Evolutionary conservation across 2,888 invertebrate genomes (phyloP), one percentile per base, ranked within the genome.

Genomic region (Acleris sparsana): DNA sequence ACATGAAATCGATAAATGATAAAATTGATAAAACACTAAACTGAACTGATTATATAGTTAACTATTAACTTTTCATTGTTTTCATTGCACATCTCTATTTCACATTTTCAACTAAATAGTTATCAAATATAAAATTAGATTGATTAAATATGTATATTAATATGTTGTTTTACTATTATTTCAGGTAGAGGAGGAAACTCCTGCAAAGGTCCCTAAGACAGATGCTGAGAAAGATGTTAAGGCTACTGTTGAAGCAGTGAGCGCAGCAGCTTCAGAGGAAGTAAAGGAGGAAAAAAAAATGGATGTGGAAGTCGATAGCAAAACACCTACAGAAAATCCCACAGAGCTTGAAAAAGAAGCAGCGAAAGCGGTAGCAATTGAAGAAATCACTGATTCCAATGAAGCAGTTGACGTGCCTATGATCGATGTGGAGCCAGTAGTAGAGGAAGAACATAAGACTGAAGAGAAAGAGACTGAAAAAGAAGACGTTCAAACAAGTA

Each of bases 141-240:
- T n/a, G n/a, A n/a, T n/a, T n/a, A n/a, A n/a, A n/a, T n/a, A n/a
- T n/a, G n/a, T n/a, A n/a, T n/a, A n/a, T n/a, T n/a, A n/a, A n/a
- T n/a, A n/a, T 7, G 20, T 22, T n/a, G n/a, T 46, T 17, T 46
- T 63, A 3, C 17, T 20, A 66, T 73, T 7, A 51, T 84, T 88
- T 67, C 85, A 87, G 86, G 62, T 57, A 51, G 82, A 88, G 75
- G 80, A 80, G 51, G 87, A 87, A 63, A 82, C 91, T 71, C 94
- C 94, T 25, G 83, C 93, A 29, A 94, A 94, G 85, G 80, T 94
- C 53, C 85, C 92, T 22, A 94, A 94, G 82, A 93, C 93, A 70
- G 91, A 91, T 70, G 71, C 75, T 13, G 86, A 82, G 73, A 76
- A 74, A 49, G 85, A 85, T 70, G 82, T 85, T 46, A 88, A 87